Evolutionary conservation across 2,113 vertebrate species (phyloP), one percentile per base, ranked within the genome.

Genomic region (Aix galericulata): DNA sequence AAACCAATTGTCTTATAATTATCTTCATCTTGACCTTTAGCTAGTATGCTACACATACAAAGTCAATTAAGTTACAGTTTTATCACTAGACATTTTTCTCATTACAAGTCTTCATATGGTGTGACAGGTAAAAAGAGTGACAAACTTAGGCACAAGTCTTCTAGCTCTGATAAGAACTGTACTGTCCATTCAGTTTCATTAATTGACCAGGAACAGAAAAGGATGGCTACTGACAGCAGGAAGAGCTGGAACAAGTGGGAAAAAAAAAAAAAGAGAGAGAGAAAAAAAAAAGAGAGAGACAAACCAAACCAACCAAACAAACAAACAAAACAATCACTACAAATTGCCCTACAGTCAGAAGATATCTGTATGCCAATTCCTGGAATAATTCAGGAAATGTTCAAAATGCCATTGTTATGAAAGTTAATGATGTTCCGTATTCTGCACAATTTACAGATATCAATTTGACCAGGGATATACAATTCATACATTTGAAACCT

Each of bases 391-490:
- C 81, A 89, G 83, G 94, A 92, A 82, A 29, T 78, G 64, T 32
- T 72, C 52, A 34, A 89, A 9, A 27, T 88, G 55, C 55, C 46
- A 38, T 48, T 42, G 46, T 94, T 91, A 93, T 68, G 95, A 94
- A 96, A 91, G 58, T 59, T 97, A 96, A 96, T 90, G 58, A 93
- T 48, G 36, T 55, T 92, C 81, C 95, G 76, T 59, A 36, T 52
- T 91, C 79, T 95, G 76, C 67, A 91, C 40, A 84, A 73, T 60
- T 83, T 55, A 40, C 26, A 88, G 82, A 36, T 44, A 89, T 44
- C 88, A 86, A 32, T 94, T 92, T 87, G 62, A 97, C 40, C 59
- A 89, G 50, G 95, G 52, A 48, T 26, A 44, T 4, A 64, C 8
- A 93, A 82, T 4, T 68, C 59, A 78, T 29, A 44, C 40, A 73